Percentiles rank a stretch among this genome's conserved stretches.
Conservation (phyloP, 2,888 invertebrate genomes). For the Latrodectus hesperus region DNA sequence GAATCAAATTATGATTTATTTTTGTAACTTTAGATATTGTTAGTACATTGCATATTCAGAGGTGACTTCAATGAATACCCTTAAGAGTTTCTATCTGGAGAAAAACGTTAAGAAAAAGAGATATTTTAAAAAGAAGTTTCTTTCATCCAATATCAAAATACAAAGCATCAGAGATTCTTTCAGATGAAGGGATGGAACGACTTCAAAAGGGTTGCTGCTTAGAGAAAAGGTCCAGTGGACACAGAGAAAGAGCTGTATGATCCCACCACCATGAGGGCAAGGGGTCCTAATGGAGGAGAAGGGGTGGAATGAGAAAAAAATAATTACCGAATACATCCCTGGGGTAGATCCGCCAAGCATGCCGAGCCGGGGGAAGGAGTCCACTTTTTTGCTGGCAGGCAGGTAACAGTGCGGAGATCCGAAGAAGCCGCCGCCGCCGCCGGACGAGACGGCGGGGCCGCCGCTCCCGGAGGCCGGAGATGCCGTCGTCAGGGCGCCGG, state of each 20-base stretch:
- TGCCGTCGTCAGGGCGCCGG: slow-evolving; percentile 64
- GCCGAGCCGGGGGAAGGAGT: slow-evolving; percentile 63
- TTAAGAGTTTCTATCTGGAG: too few species aligned
- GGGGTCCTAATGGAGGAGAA: not conserved
- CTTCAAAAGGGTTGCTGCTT: not conserved
- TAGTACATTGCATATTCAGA: too few species aligned
- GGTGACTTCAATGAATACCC: too few species aligned
- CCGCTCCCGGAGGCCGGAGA: slow-evolving; percentile 58
- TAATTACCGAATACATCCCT: slow-evolving; percentile 70
- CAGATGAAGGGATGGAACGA: not conserved
- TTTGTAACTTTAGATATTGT: too few species aligned
- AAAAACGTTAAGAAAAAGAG: too few species aligned
- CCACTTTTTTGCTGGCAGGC: slow-evolving; percentile 63
- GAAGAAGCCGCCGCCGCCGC: slow-evolving; percentile 64
- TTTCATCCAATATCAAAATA: too few species aligned
- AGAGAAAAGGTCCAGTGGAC: not conserved
- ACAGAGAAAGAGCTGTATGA: too few species aligned
- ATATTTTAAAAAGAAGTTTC: too few species aligned
- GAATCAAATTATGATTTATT: too few species aligned
- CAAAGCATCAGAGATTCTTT: too few species aligned
- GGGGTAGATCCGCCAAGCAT: slow-evolving; percentile 68
- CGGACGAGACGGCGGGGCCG: slow-evolving; percentile 64
- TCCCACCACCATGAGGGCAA: not conserved
- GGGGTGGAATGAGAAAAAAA: not conserved
- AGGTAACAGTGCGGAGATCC: slow-evolving; percentile 65